Percentiles rank a stretch among this genome's conserved stretches.
Evolutionary conservation across 2,113 vertebrate genomes (phyloP).

Genomic region (Cavia porcellus): DNA sequence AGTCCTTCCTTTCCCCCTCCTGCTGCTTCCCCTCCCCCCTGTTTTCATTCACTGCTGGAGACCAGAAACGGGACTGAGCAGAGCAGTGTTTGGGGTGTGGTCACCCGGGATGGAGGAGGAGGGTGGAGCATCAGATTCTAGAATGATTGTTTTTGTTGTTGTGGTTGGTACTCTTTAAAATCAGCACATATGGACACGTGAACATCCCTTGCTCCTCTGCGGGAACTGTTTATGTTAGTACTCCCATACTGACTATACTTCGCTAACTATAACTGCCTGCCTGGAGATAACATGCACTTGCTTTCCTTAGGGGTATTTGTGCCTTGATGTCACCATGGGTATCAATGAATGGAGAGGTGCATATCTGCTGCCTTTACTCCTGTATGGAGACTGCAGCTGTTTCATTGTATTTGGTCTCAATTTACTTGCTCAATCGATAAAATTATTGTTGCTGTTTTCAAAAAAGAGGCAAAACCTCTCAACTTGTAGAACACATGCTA

Average conservation of each 20-base stretch:
- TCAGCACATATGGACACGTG: background rate
- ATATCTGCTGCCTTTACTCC: background rate
- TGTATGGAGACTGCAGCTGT: background rate
- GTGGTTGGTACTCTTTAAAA: slow-evolving; percentile 53
- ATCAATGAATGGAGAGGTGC: background rate
- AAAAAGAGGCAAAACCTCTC: slow-evolving; percentile 8
- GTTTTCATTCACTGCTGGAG: slow-evolving; percentile 66
- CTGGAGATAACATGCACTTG: background rate
- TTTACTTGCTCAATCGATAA: background rate
- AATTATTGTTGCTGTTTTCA: slow-evolving; percentile 35
- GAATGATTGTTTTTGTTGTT: background rate
- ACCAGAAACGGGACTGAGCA: background rate
- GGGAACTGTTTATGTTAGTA: background rate
- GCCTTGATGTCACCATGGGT: background rate
- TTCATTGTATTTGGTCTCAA: background rate
- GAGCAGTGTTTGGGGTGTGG: slow-evolving; percentile 75
- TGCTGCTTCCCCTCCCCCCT: background rate
- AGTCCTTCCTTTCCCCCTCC: background rate
- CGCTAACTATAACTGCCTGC: background rate
- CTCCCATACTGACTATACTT: background rate
- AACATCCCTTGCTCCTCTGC: background rate
- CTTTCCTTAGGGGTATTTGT: background rate
- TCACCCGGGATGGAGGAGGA: background rate
- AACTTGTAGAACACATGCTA: background rate
- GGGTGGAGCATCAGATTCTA: background rate